A percentile compares a stretch with the other conserved stretches of the same genome.
Conservation (phyloP, 2,888 invertebrate genomes). For the Yponomeuta malinellus region DNA sequence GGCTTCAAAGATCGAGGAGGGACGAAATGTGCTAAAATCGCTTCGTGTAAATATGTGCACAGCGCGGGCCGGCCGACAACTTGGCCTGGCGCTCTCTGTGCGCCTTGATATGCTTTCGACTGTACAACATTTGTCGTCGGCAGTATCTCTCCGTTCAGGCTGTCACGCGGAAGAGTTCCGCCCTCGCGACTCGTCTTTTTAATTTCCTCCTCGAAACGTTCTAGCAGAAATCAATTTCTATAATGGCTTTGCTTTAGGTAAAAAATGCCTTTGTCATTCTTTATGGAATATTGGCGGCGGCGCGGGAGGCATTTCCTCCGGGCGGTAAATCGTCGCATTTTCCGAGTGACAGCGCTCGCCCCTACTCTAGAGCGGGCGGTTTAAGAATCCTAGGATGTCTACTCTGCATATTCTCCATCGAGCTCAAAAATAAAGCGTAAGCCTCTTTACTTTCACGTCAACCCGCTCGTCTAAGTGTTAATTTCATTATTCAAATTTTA, state of each 20-base stretch:
- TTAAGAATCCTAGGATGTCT: background rate
- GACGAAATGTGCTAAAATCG: too few species aligned
- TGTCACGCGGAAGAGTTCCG: background rate
- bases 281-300: background rate
- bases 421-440: too few species aligned
- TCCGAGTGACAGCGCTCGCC: background rate
- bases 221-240: background rate
- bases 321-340: background rate
- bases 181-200: background rate
- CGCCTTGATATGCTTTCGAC: background rate
- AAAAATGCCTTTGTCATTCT: constrained; percentile 3
- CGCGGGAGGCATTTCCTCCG: background rate
- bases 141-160: background rate
- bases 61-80: too few species aligned
- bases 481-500: too few species aligned
- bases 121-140: background rate
- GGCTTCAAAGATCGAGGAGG: too few species aligned
- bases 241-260: background rate
- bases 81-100: too few species aligned
- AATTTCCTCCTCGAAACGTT: constrained; percentile 3
- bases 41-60: too few species aligned
- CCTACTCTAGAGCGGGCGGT: background rate
- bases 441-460: too few species aligned
- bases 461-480: too few species aligned
- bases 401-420: too few species aligned